Conservation (phyloP, 53 echinoderm and acorn worm genomes). For the Crossaster papposus region DNA sequence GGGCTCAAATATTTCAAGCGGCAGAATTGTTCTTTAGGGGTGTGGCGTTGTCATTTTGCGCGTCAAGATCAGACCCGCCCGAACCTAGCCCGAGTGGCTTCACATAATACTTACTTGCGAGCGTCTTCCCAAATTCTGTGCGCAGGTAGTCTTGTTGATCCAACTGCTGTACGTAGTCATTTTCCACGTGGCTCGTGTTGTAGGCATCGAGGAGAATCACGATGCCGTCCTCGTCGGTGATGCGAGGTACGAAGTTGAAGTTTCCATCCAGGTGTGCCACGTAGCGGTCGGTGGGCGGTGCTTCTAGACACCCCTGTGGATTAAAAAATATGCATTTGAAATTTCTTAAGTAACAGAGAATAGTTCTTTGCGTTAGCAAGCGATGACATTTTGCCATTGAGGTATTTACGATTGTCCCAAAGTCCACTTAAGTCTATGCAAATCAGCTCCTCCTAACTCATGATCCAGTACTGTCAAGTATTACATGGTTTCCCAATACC, state of each 20-base stretch:
- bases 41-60: not conserved
- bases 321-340: not conserved
- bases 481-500: no score
- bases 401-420: not conserved
- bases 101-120: conserved; percentile 67
- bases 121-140: conserved; percentile 32
- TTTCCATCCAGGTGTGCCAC: conserved; percentile 57
- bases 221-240: conserved; percentile 28
- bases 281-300: conserved; percentile 60
- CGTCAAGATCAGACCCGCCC: no score
- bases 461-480: no score
- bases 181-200: conserved; percentile 28
- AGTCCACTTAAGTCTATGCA: no score
- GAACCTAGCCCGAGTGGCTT: no score
- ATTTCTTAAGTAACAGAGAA: no score
- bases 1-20: not conserved
- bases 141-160: conserved; percentile 52
- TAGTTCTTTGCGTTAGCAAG: no score
- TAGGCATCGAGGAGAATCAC: conserved; percentile 5
- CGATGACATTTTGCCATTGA: not conserved
- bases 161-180: conserved; percentile 63
- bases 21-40: not conserved
- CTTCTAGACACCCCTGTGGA: conserved; percentile 78
- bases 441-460: not conserved
- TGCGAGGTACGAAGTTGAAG: conserved; percentile 57